Percentiles rank a stretch among this genome's conserved stretches.
These are phyloP conservation scores for Phocoena phocoena DNA, from an alignment of 2,113 vertebrate genomes.

Conservation along the genomic window DNA sequence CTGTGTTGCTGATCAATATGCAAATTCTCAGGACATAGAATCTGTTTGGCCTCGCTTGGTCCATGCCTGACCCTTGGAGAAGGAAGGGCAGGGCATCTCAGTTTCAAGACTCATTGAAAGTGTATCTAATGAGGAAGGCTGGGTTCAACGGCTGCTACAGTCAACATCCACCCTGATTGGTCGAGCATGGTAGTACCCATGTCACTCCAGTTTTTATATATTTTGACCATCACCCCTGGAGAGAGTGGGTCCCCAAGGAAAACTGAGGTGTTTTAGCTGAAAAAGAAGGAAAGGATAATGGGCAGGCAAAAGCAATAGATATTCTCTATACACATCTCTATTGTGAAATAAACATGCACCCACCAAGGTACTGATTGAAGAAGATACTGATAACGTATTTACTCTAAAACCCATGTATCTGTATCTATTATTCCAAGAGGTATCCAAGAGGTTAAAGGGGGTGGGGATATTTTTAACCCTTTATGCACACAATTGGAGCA, in stretches of 20 bases:
- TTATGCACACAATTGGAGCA: neutral
- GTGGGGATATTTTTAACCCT: neutral
- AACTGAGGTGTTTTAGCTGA: neutral
- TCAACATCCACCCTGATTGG: too few relatives aligned
- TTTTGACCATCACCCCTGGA: neutral
- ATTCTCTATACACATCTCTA: neutral
- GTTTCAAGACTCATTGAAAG: neutral
- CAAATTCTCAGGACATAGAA: neutral
- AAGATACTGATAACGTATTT: neutral
- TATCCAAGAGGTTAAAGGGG: neutral
- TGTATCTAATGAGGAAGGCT: neutral
- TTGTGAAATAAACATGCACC: neutral
- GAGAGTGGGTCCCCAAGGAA: neutral
- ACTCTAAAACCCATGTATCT: neutral
- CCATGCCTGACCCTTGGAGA: neutral
- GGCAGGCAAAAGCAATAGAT: neutral
- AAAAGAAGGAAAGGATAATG: neutral
- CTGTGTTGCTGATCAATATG: neutral
- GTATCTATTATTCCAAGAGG: neutral
- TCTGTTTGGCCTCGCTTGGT: too few relatives aligned
- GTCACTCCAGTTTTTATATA: neutral
- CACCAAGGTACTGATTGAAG: accelerated
- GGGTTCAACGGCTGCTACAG: neutral
- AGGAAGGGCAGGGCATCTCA: neutral
- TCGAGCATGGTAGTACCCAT: accelerated